Evolutionary conservation across 1,140 invertebrate species (phyloP).

Genomic region (Drosophila ogumai): DNA sequence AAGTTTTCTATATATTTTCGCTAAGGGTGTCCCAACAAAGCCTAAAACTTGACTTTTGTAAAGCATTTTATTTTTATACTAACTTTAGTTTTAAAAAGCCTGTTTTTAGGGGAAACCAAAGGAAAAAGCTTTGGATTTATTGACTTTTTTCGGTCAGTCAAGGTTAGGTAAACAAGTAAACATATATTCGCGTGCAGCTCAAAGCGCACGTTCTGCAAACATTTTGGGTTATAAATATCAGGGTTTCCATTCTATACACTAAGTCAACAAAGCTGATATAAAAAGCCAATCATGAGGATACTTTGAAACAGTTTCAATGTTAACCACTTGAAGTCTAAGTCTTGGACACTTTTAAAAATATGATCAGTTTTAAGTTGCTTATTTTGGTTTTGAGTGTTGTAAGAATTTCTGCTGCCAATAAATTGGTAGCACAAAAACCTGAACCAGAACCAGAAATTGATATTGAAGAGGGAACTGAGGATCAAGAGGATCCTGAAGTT

Average conservation of each 20-base stretch:
- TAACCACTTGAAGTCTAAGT: neutral
- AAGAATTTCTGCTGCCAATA: neutral
- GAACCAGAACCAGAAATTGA: neutral
- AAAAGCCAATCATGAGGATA: neutral
- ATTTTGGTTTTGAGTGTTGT: slow-evolving; percentile 9
- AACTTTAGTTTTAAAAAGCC: neutral
- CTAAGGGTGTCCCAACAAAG: neutral
- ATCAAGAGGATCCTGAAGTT: too few relatives aligned
- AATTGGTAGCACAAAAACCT: neutral
- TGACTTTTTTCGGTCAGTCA: neutral
- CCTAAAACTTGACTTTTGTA: slow-evolving; percentile 10
- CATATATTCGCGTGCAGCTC: slow-evolving; percentile 10
- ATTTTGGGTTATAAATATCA: neutral
- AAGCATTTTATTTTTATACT: neutral
- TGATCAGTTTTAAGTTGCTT: slow-evolving; percentile 3
- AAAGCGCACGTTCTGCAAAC: slow-evolving; percentile 33
- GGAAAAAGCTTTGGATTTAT: neutral
- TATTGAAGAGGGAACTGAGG: neutral
- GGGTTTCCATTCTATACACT: neutral
- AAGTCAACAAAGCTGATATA: slow-evolving; percentile 24
- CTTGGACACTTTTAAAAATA: neutral
- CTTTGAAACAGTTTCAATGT: slow-evolving; percentile 1
- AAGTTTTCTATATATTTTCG: too few relatives aligned
- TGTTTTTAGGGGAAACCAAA: slow-evolving; percentile 15
- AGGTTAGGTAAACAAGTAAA: slow-evolving; percentile 34